Evolutionary conservation across 2,797 vertebrate genomes (phyloP).

Genomic region (Rhinatrema bivittatum): DNA sequence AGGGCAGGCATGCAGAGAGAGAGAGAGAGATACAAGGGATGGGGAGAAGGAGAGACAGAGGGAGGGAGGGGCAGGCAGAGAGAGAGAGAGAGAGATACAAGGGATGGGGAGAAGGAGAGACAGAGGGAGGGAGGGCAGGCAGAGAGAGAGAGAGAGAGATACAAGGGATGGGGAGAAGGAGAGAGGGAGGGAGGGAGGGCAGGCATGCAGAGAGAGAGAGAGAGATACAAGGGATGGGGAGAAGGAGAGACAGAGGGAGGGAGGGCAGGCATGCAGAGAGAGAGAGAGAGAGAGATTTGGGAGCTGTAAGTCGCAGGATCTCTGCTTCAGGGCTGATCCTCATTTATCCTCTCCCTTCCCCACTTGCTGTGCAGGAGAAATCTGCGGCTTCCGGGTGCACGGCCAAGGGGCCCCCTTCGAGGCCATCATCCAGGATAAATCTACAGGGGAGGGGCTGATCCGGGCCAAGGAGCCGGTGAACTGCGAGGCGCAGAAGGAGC

Average conservation of each 20-base stretch:
- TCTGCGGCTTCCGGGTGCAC: conserved; percentile 93
- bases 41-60: neutral
- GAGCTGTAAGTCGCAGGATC: neutral
- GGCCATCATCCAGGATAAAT: conserved; percentile 91
- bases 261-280: neutral
- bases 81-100: neutral
- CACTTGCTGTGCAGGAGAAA: conserved; percentile 67
- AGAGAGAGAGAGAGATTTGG: neutral
- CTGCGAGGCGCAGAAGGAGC: conserved; percentile 92
- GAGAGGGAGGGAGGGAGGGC: neutral
- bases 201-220: neutral
- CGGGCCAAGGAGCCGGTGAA: conserved; percentile 92
- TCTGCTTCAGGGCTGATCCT: neutral
- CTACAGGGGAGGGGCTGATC: conserved; percentile 91
- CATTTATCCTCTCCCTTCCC: neutral
- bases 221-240: neutral
- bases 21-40: too few species aligned
- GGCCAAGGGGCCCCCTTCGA: conserved; percentile 88
- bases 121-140: neutral
- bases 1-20: neutral
- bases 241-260: too few species aligned
- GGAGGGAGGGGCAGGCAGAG: neutral
- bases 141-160: neutral
- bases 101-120: neutral
- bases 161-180: neutral